phyloP scores from a whole-genome alignment of 2,888 invertebrate species.

The Lacanobia oleracea region DNA sequence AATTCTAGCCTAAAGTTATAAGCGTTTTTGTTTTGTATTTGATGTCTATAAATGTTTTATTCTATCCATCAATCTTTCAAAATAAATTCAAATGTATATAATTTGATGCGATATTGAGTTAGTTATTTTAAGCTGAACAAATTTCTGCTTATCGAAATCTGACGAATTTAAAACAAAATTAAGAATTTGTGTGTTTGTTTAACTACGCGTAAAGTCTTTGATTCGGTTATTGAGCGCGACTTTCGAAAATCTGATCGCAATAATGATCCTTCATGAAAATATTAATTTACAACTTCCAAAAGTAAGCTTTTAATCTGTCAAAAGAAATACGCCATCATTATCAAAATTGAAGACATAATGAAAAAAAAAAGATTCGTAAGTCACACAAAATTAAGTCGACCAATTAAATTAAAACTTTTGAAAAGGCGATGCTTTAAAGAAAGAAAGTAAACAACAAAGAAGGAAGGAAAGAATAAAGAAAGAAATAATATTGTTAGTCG shows the following conservation, averaged over 20 bases:
- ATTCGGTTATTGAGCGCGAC: too few species aligned
- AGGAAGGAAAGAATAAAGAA: conserved; percentile 24
- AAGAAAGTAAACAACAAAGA: conserved; percentile 31
- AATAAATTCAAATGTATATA: not conserved
- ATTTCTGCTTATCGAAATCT: not conserved
- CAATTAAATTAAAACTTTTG: conserved; percentile 53
- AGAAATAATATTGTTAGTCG: conserved; percentile 52
- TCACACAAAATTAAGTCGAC: conserved; percentile 26
- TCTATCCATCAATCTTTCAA: not conserved
- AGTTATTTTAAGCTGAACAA: not conserved
- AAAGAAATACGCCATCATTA: conserved; percentile 18
- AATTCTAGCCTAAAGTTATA: not conserved
- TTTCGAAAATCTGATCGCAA: not conserved
- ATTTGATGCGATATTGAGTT: not conserved
- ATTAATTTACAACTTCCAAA: not conserved
- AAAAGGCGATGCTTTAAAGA: conserved; percentile 26
- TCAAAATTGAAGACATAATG: conserved; percentile 13
- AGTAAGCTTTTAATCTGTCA: conserved; percentile 20
- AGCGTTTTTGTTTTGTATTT: conserved; percentile 8
- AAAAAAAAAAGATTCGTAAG: conserved; percentile 24
- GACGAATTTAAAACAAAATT: too few species aligned
- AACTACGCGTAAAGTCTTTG: too few species aligned
- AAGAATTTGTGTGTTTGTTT: too few species aligned
- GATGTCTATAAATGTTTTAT: not conserved
- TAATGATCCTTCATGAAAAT: not conserved